These are phyloP conservation scores for Netelia melanura DNA, from an alignment of 2,888 invertebrate genomes.

Conservation along the genomic window DNA sequence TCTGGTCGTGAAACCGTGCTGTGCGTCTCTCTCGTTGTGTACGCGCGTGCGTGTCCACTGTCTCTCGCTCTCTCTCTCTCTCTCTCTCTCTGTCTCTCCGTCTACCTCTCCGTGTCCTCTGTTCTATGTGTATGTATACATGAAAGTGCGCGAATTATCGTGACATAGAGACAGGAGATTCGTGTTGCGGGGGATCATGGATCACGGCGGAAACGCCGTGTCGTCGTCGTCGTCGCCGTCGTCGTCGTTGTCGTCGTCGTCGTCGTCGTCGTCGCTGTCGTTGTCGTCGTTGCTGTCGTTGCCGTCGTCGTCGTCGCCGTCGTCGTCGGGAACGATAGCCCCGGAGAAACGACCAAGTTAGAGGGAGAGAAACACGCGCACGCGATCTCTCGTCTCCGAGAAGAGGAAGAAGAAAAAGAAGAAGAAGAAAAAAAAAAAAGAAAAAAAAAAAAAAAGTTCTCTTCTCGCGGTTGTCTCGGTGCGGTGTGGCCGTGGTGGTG, in stretches of 20 bases:
- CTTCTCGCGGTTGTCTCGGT: not conserved
- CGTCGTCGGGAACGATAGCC: conserved; percentile 60
- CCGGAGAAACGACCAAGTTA: conserved; percentile 65
- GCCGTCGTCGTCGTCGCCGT: conserved; percentile 58
- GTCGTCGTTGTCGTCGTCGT: conserved; percentile 52
- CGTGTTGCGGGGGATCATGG: conserved; percentile 62
- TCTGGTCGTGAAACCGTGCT: conserved; percentile 5
- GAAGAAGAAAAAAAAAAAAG: conserved; percentile 38
- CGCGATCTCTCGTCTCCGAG: conserved; percentile 56
- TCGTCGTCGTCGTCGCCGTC: conserved; percentile 58
- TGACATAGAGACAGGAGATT: conserved; percentile 41
- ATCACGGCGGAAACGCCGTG: conserved; percentile 62
- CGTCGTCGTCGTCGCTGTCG: conserved; percentile 58
- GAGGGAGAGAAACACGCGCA: conserved; percentile 59
- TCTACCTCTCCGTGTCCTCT: conserved; percentile 4
- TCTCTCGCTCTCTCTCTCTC: conserved; percentile 4
- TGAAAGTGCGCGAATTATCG: conserved; percentile 55
- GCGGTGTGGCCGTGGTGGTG: not conserved
- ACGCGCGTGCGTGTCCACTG: conserved; percentile 26
- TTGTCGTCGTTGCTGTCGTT: conserved; percentile 59
- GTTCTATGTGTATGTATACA: conserved; percentile 13
- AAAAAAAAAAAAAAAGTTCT: not conserved
- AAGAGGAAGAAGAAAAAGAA: conserved; percentile 37
- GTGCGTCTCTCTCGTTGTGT: conserved; percentile 21
- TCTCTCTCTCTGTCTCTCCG: not conserved